Evolutionary conservation across 2,113 vertebrate species (phyloP).

Genomic region (Dasyprocta punctata): DNA sequence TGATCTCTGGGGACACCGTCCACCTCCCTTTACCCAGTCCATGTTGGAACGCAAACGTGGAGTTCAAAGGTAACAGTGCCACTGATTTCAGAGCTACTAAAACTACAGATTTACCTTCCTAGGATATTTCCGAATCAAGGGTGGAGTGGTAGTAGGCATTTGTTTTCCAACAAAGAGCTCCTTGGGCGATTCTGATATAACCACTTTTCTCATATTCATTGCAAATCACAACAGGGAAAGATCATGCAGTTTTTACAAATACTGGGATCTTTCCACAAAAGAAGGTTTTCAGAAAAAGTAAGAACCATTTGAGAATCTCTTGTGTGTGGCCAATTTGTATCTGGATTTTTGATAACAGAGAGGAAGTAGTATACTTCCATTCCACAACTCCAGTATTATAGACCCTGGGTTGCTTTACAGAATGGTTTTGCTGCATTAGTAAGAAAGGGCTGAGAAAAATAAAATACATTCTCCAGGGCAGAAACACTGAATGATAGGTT

Average conservation of each 20-base stretch:
- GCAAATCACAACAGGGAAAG: background rate
- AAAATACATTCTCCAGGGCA: background rate
- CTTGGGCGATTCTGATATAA: background rate
- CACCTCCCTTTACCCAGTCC: slow-evolving; percentile 84
- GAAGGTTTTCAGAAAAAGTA: background rate
- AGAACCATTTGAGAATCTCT: background rate
- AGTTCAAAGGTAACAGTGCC: slow-evolving; percentile 91
- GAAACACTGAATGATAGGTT: background rate
- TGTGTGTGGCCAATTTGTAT: background rate
- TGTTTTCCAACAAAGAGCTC: background rate
- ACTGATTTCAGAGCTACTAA: background rate
- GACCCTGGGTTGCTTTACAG: background rate
- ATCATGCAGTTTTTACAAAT: background rate
- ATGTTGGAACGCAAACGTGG: slow-evolving; percentile 87
- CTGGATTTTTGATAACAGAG: background rate
- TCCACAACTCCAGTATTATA: background rate
- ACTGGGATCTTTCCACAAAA: background rate
- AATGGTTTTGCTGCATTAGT: background rate
- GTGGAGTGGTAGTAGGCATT: background rate
- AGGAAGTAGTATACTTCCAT: background rate
- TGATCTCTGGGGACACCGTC: slow-evolving; percentile 94
- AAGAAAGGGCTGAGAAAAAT: background rate
- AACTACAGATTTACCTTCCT: background rate
- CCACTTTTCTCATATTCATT: background rate
- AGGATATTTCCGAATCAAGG: background rate